Evolutionary conservation across 2,113 vertebrate species (phyloP).

Genomic region (Crypturellus undulatus): DNA sequence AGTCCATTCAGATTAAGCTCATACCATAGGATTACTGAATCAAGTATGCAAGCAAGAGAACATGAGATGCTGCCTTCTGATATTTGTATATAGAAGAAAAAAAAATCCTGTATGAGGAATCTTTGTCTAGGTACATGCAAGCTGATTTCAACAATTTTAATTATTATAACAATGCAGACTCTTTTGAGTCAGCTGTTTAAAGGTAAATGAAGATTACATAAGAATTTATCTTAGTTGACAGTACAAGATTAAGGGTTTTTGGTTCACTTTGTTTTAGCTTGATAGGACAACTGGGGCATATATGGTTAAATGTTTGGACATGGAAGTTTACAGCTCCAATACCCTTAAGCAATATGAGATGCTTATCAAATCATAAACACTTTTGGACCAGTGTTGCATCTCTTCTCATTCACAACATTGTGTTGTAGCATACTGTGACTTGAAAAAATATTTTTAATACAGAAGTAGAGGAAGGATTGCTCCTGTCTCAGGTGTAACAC

Average conservation of each 20-base stretch:
- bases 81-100: neutral
- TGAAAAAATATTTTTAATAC: neutral
- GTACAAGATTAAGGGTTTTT: neutral
- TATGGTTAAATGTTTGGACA: neutral
- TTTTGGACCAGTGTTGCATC: neutral
- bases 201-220: neutral
- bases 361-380: neutral
- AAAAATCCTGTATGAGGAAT: neutral
- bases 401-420: neutral
- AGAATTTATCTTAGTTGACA: constrained; percentile 15
- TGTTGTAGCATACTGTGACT: neutral
- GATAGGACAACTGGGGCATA: neutral
- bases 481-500: neutral
- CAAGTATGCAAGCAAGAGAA: neutral
- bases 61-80: neutral
- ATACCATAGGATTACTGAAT: neutral
- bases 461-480: neutral
- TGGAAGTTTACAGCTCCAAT: constrained; percentile 34
- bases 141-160: neutral
- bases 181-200: neutral
- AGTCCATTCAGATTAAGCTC: neutral
- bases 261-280: constrained; percentile 4
- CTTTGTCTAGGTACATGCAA: neutral
- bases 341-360: neutral
- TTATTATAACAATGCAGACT: neutral